Evolutionary conservation across 2,797 vertebrate species (phyloP).

Genomic region (Thamnophis elegans): DNA sequence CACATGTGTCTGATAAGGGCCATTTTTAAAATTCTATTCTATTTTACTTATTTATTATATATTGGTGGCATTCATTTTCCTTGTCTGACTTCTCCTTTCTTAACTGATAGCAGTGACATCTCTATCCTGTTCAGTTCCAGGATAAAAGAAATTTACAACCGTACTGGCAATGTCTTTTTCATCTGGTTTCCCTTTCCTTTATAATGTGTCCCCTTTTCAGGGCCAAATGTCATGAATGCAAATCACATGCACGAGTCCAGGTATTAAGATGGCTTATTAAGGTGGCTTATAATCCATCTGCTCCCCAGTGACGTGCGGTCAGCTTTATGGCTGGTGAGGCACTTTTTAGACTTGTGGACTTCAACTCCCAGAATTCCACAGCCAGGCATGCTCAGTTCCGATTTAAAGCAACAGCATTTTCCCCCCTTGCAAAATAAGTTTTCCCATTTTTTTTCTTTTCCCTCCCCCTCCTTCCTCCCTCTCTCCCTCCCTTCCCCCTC

Average conservation of each 20-base stretch:
- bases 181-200: neutral
- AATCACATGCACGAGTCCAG: no score
- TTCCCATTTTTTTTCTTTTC: no score
- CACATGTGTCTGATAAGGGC: neutral
- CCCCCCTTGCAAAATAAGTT: no score
- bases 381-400: no score
- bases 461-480: no score
- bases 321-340: no score
- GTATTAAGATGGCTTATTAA: neutral
- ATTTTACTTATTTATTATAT: neutral
- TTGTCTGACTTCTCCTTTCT: neutral
- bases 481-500: no score
- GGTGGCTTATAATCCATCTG: neutral
- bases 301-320: no score
- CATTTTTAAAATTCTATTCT: neutral
- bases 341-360: no score
- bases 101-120: neutral
- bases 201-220: neutral
- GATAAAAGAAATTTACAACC: neutral
- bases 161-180: neutral
- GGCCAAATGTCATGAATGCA: neutral
- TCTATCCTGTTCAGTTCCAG: neutral
- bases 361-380: no score
- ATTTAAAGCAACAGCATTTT: no score
- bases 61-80: no score